These are phyloP conservation scores for Zonotrichia leucophrys DNA, from an alignment of 2,113 vertebrate genomes.

Conservation along the genomic window DNA sequence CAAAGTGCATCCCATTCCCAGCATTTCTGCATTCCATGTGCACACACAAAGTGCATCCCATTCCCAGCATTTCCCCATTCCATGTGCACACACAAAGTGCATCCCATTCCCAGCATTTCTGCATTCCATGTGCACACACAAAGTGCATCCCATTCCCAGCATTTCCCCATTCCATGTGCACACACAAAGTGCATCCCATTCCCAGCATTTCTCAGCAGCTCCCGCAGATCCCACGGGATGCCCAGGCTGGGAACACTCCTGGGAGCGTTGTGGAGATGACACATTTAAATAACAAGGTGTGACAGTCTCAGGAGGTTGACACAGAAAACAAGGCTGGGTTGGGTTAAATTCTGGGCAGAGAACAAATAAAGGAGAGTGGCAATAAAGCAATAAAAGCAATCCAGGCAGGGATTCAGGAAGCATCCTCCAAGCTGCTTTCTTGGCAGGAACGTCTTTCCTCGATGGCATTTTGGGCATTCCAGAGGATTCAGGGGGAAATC, in stretches of 20 bases:
- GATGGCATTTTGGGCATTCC: not conserved
- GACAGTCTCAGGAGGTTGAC: not conserved
- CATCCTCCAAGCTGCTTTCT: not conserved
- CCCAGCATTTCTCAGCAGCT: not conserved
- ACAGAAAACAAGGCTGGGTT: not conserved
- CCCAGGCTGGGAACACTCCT: not conserved
- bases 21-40: no score
- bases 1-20: no score
- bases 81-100: no score
- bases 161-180: accelerated
- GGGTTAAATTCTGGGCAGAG: not conserved
- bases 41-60: not conserved
- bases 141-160: not conserved
- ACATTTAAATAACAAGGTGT: not conserved
- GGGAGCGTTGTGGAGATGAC: accelerated
- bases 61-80: no score
- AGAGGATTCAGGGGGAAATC: not conserved
- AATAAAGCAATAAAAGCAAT: not conserved
- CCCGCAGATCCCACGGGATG: not conserved
- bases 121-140: not conserved
- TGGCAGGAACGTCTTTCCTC: not conserved
- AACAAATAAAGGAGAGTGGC: not conserved
- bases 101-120: not conserved
- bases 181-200: not conserved
- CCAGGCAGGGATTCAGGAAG: not conserved